Evolutionary conservation across 2,797 vertebrate genomes (phyloP).

Genomic region (Platyrinchus mystaceus): DNA sequence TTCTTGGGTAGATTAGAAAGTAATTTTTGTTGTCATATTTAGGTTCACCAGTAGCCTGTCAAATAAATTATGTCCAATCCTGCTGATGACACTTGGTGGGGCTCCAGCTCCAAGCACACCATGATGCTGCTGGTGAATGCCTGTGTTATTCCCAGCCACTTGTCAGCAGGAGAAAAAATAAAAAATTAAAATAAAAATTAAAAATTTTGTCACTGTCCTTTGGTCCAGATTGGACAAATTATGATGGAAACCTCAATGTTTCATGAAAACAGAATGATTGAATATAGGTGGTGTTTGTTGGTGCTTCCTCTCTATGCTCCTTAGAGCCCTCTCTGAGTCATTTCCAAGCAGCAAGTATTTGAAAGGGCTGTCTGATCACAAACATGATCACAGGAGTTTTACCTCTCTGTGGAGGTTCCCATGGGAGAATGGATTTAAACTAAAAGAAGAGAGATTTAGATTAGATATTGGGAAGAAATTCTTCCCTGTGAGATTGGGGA

Average conservation of each 20-base stretch:
- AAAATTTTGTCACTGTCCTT: slow-evolving; percentile 36
- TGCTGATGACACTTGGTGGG: slow-evolving; percentile 1
- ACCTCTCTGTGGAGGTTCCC: neutral
- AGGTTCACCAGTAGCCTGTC: slow-evolving; percentile 37
- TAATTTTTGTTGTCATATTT: neutral
- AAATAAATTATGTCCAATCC: slow-evolving; percentile 41
- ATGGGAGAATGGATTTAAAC: neutral
- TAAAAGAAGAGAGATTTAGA: neutral
- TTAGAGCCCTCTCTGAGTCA: neutral
- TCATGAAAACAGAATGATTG: slow-evolving; percentile 16
- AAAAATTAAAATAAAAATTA: slow-evolving; percentile 33
- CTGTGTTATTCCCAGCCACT: slow-evolving; percentile 17
- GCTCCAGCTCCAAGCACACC: slow-evolving; percentile 24
- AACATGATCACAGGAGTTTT: neutral
- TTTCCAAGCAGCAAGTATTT: neutral
- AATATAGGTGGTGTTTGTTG: neutral
- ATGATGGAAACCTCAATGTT: slow-evolving; percentile 4
- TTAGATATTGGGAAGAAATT: neutral
- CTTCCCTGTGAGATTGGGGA: neutral
- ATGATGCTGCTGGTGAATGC: neutral
- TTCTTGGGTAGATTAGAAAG: neutral
- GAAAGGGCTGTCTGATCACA: neutral
- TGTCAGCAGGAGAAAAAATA: slow-evolving; percentile 3
- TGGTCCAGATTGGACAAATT: slow-evolving; percentile 41
- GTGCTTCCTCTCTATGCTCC: neutral